Evolutionary conservation across 2,888 invertebrate genomes (phyloP).

Genomic region (Cordylochernes scorpioides): DNA sequence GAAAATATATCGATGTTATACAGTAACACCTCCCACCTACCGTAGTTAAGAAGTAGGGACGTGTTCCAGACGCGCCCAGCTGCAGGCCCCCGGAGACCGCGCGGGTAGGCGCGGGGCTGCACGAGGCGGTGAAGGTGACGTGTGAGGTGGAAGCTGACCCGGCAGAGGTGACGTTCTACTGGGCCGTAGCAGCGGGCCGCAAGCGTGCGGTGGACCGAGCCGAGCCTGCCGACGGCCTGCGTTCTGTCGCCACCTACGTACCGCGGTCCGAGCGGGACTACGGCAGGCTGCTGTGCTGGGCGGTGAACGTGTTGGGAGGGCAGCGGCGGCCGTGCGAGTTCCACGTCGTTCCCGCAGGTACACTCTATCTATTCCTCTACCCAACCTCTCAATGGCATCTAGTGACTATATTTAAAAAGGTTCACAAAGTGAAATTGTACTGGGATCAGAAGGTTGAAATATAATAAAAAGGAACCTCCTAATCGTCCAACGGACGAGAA

Average conservation of each 20-base stretch:
- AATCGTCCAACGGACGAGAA: too few relatives aligned
- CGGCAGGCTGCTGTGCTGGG: slow-evolving; percentile 16
- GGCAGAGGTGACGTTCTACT: slow-evolving; percentile 43
- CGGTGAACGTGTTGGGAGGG: slow-evolving; percentile 15
- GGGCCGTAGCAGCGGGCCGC: slow-evolving; percentile 46
- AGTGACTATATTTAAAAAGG: too few relatives aligned
- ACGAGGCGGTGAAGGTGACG: slow-evolving; percentile 14
- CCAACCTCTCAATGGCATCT: too few relatives aligned
- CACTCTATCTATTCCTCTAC: too few relatives aligned
- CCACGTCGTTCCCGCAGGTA: slow-evolving; percentile 32
- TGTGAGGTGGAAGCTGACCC: slow-evolving; percentile 16
- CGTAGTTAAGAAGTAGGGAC: too few relatives aligned
- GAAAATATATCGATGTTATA: too few relatives aligned
- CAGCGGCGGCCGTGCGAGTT: slow-evolving; percentile 16
- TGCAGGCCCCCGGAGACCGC: slow-evolving; percentile 40
- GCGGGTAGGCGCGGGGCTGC: slow-evolving; percentile 14
- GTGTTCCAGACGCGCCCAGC: slow-evolving; percentile 27
- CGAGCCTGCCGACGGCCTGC: slow-evolving; percentile 30
- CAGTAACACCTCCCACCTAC: too few relatives aligned
- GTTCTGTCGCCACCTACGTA: slow-evolving; percentile 27
- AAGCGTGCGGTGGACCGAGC: slow-evolving; percentile 32
- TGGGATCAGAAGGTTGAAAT: too few relatives aligned
- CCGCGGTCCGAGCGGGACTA: slow-evolving; percentile 17
- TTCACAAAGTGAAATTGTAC: too few relatives aligned
- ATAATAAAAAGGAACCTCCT: too few relatives aligned